Base-by-base conservation (phyloP, 2,113 vertebrate species). In the Sula dactylatra region DNA sequence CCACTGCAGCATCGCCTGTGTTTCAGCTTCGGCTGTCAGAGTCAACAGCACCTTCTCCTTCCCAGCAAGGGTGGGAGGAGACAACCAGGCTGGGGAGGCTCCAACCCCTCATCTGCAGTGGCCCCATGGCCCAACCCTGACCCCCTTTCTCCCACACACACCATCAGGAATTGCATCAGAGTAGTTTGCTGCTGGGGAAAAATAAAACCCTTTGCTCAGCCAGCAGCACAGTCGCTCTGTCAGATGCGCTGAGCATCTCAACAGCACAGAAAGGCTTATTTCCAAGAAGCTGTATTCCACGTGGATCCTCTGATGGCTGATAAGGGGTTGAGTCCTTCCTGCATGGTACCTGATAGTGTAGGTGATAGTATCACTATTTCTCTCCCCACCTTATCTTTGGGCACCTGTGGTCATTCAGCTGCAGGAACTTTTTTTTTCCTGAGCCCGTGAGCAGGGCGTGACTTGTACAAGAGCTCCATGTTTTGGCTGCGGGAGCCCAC, bases 101-200 rank as follows among this genome's bases (percentile, higher is more conserved):
- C 58, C 31, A 65, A 1, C 9, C 16, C n/a, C 29, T 4, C 56
- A 13, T 6, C 34, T 21, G 20, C 58, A 69, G 66, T 1, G 0
- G 45, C 40, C 86, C 31, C 26, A 1, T 0, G 6, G 38, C 38
- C 56, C 15, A 20, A 2, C n/a, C 40, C 65, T 1, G 4, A 29
- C 42, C 29, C 54, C 21, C 2, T 20, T n/a, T 2, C 7, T 10
- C 17, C 7, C 10, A 25, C 5, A 11, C 11, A 10, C 47, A 26
- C 44, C 58, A 9, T 18, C 77, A 71, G 32, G 58, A 34, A 69
- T 26, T 45, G 22, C 29, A n/a, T 32, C 66, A 0, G 0, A 32
- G 42, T 42, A 27, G 10, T 65, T 65, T 58, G 27, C 21, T 16
- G 21, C 36, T 38, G 16, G 8, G 32, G 40, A 52, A 78, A 50